Evolutionary conservation across 2,888 invertebrate species (phyloP), one percentile per base, ranked within the genome.

Genomic region (Tromatobia lineatoria): DNA sequence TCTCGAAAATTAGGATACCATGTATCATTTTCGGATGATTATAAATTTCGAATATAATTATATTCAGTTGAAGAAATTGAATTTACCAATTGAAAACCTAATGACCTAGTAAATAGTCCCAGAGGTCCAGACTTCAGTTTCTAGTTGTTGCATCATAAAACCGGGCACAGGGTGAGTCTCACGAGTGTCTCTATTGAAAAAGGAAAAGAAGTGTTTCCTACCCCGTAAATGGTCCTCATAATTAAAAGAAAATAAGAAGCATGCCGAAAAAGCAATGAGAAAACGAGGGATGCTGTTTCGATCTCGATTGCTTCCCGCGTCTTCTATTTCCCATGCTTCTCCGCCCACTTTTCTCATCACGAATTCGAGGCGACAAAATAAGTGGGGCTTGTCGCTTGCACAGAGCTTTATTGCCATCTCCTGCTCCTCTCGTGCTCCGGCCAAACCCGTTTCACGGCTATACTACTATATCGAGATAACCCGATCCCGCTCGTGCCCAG

Each of bases 281-380:
- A 80, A 42, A 71, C 54, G 52, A 20, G 66, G 47, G n/a, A 57
- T 54, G 70, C 64, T 47, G 73, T 70, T 78, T 81, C 73, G 75
- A 74, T 67, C 79, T 70, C 84, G 81, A 78, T 81, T 71, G 78
- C 74, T 57, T 81, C 64, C 38, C 54, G 67, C 45, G 64, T 77
- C 77, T 80, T 77, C 73, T 77, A 80, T 80, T 76, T 66, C 70
- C 42, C 71, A 67, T 61, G 71, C 78, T 74, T 69, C 29, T 61
- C 59, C 38, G 76, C 80, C 54, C 71, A 66, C 77, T 10, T 81
- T 74, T 81, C 70, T 84, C 84, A 81, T 84, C 81, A 70, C 70
- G 78, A 81, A 84, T 84, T 84, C 84, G 81, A 84, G 81, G 84
- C 84, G 84, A 84, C 84, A 81, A 84, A 84, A 84, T 84, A 84